Base-by-base conservation (phyloP, 2,797 vertebrate species). In the Tamandua tetradactyla region DNA sequence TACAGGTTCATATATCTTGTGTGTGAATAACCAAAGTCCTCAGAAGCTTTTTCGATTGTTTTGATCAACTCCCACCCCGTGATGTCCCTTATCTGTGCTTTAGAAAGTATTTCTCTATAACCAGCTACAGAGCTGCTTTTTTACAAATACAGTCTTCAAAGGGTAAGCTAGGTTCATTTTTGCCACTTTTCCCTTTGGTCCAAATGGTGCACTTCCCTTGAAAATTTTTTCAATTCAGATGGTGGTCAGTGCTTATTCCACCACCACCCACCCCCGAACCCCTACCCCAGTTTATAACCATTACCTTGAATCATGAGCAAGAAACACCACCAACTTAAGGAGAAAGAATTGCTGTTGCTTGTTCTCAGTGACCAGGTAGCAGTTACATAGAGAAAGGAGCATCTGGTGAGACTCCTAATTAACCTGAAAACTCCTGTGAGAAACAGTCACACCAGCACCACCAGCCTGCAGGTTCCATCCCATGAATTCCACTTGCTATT, bases 401-500 rank as follows among this genome's bases (percentile, higher is more conserved):
- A 9, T 78, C 49, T 37, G n/a, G 35, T 81, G 9, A 83, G 59
- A 42, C 52, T 83, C 47, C 30, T 37, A 68, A 79, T 95, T 94
- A 91, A 93, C 74, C 52, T 83, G 89, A 94, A 64, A 66, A 59
- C 27, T 4, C 3, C 79, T 66, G 62, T 62, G 32, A 37, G 84
- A 62, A 64, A 57, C 20, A 66, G 62, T 61, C 3, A 59, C 14
- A 18, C 49, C 20, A 23, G 20, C 8, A 49, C 76, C 40, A 64
- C 75, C 57, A 42, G 84, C 71, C 79, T 80, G 79, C 52, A 83
- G 40, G 71, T 44, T 94, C 71, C 42, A 62, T 84, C 44, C 68
- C 79, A 93, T 80, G 88, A 93, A 86, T 91, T 79, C 61, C 83
- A 37, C 57, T 27, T 10, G 71, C 89, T 84, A 32, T 68, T 89